phyloP scores from a whole-genome alignment of 37 sponge, comb jelly and placozoan genomes.

The Agelas oroides region DNA sequence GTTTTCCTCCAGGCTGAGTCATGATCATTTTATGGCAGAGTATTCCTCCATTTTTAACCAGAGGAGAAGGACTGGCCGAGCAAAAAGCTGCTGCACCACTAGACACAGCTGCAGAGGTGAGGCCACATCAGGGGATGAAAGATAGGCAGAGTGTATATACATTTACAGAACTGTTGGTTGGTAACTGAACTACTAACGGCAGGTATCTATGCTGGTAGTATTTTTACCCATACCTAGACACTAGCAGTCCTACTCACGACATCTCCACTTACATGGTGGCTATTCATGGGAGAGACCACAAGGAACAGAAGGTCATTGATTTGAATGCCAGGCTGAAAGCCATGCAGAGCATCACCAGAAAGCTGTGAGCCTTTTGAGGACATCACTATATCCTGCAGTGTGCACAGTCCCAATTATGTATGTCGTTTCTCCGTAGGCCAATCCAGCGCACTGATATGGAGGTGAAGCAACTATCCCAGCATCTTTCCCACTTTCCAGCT shows the following conservation, averaged over 20 bases:
- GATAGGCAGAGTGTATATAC: too few species aligned
- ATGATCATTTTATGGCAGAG: slow-evolving; percentile 25
- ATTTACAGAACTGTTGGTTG: too few species aligned
- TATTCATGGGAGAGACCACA: slow-evolving; percentile 29
- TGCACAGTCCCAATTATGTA: too few species aligned
- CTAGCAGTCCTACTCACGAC: neutral
- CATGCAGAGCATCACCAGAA: slow-evolving; percentile 18
- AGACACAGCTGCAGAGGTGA: slow-evolving; percentile 4
- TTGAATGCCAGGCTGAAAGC: slow-evolving; percentile 11
- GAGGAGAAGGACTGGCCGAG: neutral
- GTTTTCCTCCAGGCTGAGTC: neutral
- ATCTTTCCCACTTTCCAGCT: slow-evolving; percentile 23
- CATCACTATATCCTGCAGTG: too few species aligned
- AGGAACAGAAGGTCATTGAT: slow-evolving; percentile 8
- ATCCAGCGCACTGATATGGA: slow-evolving; percentile 21
- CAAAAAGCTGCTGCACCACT: neutral
- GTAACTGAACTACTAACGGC: neutral
- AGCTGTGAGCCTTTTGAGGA: slow-evolving; percentile 32
- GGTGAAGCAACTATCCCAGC: slow-evolving; percentile 29
- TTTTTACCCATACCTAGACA: neutral
- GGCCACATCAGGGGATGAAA: neutral
- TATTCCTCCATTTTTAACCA: slow-evolving; percentile 9
- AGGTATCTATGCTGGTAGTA: neutral
- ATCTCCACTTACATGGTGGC: neutral
- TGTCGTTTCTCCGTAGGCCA: neutral